Conservation (phyloP, 2,797 vertebrate species). For the Sebastes iracundus region DNA sequence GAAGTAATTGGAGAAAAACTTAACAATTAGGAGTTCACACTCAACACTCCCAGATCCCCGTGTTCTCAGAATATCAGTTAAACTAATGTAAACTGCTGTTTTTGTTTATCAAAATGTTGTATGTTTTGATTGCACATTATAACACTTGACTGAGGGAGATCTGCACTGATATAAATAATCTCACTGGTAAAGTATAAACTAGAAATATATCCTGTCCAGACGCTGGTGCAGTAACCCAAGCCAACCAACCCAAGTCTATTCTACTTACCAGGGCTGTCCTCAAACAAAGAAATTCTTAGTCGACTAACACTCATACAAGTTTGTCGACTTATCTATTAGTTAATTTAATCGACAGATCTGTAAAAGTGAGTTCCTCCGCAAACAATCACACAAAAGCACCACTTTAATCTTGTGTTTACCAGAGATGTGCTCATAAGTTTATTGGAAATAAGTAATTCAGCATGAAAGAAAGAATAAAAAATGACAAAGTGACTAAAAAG, state of each 20-base stretch:
- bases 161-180: not conserved
- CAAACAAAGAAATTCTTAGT: no score
- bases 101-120: not conserved
- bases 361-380: no score
- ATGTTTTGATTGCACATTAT: not conserved
- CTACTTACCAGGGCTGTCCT: no score
- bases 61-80: not conserved
- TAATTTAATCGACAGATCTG: no score
- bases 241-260: not conserved
- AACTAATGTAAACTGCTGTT: not conserved
- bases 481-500: no score
- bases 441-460: no score
- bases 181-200: not conserved
- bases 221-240: not conserved
- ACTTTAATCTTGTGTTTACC: no score
- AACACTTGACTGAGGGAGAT: not conserved
- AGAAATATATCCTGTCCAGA: not conserved
- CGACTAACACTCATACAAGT: no score
- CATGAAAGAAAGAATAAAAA: no score
- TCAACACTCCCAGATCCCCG: not conserved
- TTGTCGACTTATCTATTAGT: no score
- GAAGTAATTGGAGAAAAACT: not conserved
- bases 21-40: conserved; percentile 4
- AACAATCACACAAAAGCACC: no score
- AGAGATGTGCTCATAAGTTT: no score